These are phyloP conservation scores for Corythornis vintsioides DNA, from an alignment of 2,113 vertebrate genomes.

Conservation along the genomic window DNA sequence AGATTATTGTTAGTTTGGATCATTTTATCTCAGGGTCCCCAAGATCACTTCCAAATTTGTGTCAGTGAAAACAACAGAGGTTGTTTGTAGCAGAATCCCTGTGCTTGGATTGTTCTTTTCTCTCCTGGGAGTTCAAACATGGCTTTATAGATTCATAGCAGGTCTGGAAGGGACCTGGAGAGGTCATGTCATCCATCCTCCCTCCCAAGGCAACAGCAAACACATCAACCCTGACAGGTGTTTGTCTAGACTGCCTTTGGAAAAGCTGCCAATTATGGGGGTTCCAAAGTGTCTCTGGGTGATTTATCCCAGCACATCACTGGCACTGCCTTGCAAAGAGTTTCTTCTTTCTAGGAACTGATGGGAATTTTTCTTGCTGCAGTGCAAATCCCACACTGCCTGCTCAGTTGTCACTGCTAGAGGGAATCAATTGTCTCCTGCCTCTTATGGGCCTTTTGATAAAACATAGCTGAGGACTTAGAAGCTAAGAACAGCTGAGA, in stretches of 20 bases:
- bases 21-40: not conserved
- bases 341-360: not conserved
- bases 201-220: slow-evolving; percentile 38
- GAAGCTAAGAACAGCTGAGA: not conserved
- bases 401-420: not conserved
- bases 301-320: not conserved
- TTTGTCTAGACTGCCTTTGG: slow-evolving; percentile 14
- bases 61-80: slow-evolving; percentile 52
- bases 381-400: not conserved
- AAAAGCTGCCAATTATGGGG: not conserved
- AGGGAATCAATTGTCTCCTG: not conserved
- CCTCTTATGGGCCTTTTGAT: not conserved
- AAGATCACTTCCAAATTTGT: not conserved
- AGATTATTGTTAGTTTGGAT: not conserved
- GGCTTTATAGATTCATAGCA: slow-evolving; percentile 34
- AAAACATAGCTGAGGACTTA: not conserved
- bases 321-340: not conserved
- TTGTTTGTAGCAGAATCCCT: slow-evolving; percentile 25
- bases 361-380: not conserved
- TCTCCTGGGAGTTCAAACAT: slow-evolving; percentile 14
- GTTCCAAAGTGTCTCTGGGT: not conserved
- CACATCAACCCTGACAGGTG: slow-evolving; percentile 27
- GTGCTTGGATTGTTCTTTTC: slow-evolving; percentile 12
- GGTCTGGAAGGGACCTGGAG: slow-evolving; percentile 1
- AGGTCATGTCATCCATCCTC: slow-evolving; percentile 38